Conservation (phyloP, 2,888 invertebrate species). For the Galerucella nymphaeae region DNA sequence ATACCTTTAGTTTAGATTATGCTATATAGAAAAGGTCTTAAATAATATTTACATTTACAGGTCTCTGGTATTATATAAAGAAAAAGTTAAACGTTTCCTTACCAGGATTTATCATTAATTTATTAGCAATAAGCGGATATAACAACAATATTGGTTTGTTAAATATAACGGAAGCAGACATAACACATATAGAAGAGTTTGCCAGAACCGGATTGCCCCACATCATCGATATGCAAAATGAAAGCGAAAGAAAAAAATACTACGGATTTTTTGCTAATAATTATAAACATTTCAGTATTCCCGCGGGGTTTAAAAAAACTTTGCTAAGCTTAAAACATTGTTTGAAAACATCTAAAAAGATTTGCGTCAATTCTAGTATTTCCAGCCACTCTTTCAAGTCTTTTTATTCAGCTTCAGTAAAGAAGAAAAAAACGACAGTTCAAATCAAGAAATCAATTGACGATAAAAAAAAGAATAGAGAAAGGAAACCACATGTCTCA, state of each 20-base stretch:
- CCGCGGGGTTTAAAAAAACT: conserved; percentile 2
- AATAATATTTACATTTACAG: not conserved
- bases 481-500: conserved; percentile 2
- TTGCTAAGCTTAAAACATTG: not conserved
- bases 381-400: not conserved
- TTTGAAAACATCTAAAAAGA: not conserved
- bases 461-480: conserved; percentile 2
- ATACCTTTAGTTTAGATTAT: no score
- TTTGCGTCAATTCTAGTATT: not conserved
- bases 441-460: not conserved
- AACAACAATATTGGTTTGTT: conserved; percentile 8
- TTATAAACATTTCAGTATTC: conserved; percentile 10
- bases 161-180: conserved; percentile 6
- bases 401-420: conserved; percentile 3
- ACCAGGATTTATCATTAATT: conserved; percentile 2
- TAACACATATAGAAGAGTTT: not conserved
- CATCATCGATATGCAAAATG: conserved; percentile 5
- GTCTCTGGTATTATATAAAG: conserved; percentile 2
- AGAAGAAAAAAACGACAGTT: conserved; percentile 9
- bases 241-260: not conserved
- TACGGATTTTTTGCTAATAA: conserved; percentile 10
- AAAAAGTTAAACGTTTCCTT: not conserved
- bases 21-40: not conserved
- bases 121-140: conserved; percentile 12
- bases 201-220: conserved; percentile 1